Percentiles rank a stretch among this genome's conserved stretches.
phyloP scores from a whole-genome alignment of 1,140 invertebrate species.

The Drosophila repletoides region DNA sequence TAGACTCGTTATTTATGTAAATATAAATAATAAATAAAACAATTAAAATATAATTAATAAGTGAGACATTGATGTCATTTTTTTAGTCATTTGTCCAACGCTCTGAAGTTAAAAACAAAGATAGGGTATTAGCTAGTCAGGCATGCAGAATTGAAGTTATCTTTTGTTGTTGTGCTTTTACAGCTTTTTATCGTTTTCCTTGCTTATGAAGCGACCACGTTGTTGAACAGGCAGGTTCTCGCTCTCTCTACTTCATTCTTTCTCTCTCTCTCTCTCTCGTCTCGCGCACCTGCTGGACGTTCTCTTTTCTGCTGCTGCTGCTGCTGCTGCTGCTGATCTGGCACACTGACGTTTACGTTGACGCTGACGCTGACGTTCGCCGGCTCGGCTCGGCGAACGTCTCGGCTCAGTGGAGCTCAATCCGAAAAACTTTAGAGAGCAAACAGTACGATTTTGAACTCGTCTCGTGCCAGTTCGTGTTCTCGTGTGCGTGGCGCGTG shows the following conservation, averaged over 20 bases:
- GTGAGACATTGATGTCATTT: no score
- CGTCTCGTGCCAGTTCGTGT: slow-evolving; percentile 28
- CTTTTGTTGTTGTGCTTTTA: background rate
- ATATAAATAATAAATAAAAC: no score
- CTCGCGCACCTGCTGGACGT: background rate
- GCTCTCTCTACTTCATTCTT: background rate
- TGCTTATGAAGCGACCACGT: background rate
- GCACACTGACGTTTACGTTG: background rate
- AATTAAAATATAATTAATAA: no score
- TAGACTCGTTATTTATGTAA: no score
- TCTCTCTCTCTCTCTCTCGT: background rate
- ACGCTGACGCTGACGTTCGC: background rate
- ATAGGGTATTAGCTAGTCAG: background rate
- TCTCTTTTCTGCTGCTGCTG: slow-evolving; percentile 33
- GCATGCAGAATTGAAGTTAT: background rate
- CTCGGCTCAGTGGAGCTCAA: background rate
- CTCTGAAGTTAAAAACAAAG: no score
- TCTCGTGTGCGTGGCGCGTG: background rate
- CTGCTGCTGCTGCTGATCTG: slow-evolving; percentile 6
- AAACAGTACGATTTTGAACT: slow-evolving; percentile 40
- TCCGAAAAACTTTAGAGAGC: no score
- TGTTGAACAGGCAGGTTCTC: background rate
- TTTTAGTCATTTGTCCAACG: no score
- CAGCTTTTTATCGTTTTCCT: background rate
- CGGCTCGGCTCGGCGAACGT: background rate